Conservation (phyloP, 2,113 vertebrate species). For the Cynopterus brachyotis region DNA sequence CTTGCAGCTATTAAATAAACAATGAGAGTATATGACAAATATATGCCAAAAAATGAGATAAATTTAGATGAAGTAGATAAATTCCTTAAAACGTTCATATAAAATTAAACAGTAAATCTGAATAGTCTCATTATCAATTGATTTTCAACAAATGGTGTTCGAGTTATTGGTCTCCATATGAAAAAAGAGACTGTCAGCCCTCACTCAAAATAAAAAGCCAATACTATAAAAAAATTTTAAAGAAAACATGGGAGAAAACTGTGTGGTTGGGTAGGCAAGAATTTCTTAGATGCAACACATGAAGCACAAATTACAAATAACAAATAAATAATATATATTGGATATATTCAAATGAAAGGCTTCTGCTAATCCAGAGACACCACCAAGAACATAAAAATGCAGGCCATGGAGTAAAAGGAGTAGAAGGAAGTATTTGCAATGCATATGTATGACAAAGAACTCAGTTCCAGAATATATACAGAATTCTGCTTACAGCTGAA, state of each 20-base stretch:
- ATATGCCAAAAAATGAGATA: background rate
- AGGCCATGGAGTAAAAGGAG: background rate
- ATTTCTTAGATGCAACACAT: background rate
- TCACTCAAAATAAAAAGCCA: background rate
- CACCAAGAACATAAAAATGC: background rate
- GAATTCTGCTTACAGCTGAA: background rate
- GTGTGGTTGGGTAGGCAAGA: background rate
- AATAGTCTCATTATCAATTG: background rate
- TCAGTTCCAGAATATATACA: constrained; percentile 6
- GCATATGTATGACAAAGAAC: background rate
- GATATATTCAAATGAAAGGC: constrained; percentile 31
- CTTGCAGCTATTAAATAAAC: background rate
- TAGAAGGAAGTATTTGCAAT: background rate
- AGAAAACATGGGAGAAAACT: background rate
- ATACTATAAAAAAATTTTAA: background rate
- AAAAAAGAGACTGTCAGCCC: background rate
- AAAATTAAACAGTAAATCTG: background rate
- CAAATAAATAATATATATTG: background rate
- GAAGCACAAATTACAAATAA: background rate
- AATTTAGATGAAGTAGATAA: background rate
- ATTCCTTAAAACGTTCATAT: background rate
- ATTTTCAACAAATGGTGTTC: background rate
- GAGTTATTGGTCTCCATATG: background rate
- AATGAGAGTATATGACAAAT: background rate
- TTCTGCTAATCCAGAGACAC: background rate